Percentiles rank a stretch among this genome's conserved stretches.
phyloP scores from a whole-genome alignment of 2,797 vertebrate species.

The Phoeniculus purpureus region DNA sequence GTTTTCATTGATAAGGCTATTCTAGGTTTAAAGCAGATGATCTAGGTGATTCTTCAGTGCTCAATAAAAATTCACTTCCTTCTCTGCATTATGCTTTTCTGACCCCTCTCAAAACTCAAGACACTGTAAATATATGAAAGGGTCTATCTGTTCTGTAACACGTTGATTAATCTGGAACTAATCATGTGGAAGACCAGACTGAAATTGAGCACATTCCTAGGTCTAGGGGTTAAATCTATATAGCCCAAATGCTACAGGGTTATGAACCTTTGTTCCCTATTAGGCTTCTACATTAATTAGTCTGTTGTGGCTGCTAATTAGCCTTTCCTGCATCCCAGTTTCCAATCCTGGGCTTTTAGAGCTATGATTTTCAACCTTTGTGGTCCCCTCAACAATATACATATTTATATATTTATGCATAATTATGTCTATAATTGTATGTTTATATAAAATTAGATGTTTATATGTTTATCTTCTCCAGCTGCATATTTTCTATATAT shows the following conservation, averaged over 20 bases:
- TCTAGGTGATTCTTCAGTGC: not conserved
- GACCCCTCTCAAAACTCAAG: not conserved
- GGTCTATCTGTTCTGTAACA: not conserved
- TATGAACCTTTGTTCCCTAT: not conserved
- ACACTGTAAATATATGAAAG: not conserved
- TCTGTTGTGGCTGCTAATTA: not conserved
- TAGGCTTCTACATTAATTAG: not conserved
- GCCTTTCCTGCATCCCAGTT: not conserved
- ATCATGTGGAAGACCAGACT: accelerated
- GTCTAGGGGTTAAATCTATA: not conserved
- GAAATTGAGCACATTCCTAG: not conserved
- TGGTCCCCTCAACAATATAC: not conserved
- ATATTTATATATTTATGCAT: no score
- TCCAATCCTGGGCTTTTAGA: not conserved
- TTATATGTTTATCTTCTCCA: no score
- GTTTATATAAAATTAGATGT: no score
- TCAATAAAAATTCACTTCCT: not conserved
- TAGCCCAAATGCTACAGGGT: not conserved
- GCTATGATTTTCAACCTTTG: not conserved
- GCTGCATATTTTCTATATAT: no score
- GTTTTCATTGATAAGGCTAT: not conserved
- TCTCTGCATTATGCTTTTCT: not conserved
- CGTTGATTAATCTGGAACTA: not conserved
- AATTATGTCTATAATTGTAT: no score
- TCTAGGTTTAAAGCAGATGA: not conserved